Evolutionary conservation across 2,888 invertebrate genomes (phyloP).

Genomic region (Agrochola lota): DNA sequence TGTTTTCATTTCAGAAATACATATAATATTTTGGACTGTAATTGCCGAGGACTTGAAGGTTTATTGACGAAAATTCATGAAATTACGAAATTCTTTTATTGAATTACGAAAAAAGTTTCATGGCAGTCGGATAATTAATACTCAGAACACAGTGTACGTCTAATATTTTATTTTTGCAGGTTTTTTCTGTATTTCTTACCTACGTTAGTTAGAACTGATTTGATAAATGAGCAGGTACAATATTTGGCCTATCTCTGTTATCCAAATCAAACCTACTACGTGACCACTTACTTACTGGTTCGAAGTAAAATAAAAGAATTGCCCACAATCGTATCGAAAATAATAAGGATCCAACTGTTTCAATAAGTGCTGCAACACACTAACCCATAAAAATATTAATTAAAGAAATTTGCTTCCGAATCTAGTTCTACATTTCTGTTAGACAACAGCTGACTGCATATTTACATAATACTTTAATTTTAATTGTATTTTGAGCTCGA

Average conservation of each 20-base stretch:
- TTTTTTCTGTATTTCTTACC: not conserved
- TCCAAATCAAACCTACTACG: not conserved
- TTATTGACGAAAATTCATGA: not conserved
- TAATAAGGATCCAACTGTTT: not conserved
- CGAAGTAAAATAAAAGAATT: not conserved
- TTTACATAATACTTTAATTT: not conserved
- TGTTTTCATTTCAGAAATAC: not conserved
- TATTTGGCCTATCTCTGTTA: not conserved
- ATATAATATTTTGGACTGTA: not conserved
- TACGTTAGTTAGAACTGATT: too few relatives aligned
- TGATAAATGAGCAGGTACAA: too few relatives aligned
- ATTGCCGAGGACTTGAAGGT: not conserved
- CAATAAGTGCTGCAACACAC: not conserved
- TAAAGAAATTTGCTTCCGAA: not conserved
- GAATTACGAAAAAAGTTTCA: not conserved
- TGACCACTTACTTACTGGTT: too few relatives aligned
- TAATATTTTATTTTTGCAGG: not conserved
- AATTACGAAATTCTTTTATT: not conserved
- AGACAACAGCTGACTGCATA: not conserved
- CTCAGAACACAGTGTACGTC: too few relatives aligned
- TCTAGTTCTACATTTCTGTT: not conserved
- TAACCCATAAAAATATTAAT: not conserved
- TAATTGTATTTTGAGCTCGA: conserved; percentile 7
- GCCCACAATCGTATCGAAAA: not conserved
- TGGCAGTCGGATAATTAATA: not conserved